Conservation (phyloP, 2,888 invertebrate genomes). For the Tiliacea aurago region DNA sequence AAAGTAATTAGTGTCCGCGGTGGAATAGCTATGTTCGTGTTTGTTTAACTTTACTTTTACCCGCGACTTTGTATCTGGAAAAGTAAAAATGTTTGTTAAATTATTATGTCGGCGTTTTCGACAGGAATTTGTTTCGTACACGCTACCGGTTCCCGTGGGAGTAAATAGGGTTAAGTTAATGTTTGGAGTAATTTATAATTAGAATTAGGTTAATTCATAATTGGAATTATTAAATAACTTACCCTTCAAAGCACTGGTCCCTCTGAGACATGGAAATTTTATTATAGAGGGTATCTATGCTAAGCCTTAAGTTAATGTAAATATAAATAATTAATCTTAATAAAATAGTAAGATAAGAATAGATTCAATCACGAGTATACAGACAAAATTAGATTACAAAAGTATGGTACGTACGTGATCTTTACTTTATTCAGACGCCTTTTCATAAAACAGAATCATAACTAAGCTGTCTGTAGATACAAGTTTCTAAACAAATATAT, state of each 20-base stretch:
- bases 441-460: constrained; percentile 19
- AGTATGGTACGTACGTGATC: constrained; percentile 5
- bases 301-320: background rate
- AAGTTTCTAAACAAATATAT: background rate
- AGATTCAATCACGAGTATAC: constrained; percentile 7
- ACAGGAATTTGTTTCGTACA: constrained; percentile 48
- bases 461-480: background rate
- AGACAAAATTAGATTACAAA: constrained; percentile 17
- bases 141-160: constrained; percentile 44
- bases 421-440: constrained; percentile 5
- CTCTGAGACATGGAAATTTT: background rate
- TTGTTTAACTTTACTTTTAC: constrained; percentile 25
- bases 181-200: constrained; percentile 35
- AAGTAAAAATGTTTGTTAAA: constrained; percentile 48
- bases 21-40: constrained; percentile 47
- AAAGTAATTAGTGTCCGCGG: constrained; percentile 51
- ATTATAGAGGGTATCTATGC: background rate
- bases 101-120: constrained; percentile 41
- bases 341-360: background rate
- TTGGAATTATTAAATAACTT: constrained; percentile 25
- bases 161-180: constrained; percentile 30
- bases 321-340: background rate
- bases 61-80: constrained; percentile 35
- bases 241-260: background rate
- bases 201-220: constrained; percentile 49